Base-by-base conservation (phyloP, 2,113 vertebrate genomes). In the Salvelinus sp. region DNA sequence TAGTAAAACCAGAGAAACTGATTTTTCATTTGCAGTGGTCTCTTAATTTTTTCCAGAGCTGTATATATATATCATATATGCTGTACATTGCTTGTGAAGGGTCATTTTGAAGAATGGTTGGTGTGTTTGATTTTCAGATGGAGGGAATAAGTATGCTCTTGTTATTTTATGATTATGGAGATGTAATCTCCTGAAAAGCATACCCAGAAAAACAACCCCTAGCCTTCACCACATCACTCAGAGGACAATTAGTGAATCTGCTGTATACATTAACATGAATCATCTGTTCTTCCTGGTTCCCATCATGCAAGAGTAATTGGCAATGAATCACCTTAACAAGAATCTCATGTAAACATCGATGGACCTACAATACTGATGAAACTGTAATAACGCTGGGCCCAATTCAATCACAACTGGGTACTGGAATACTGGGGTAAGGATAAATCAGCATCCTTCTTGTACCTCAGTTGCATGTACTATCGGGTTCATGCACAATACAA, bases 181-280 rank as follows among this genome's bases (percentile, higher is more conserved):
- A 91, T 93, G 85, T 84, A 91, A 93, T 91, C 86, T 89, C 82
- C 83, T 83, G 71, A 87, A 92, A 90, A 91, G 91, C 88, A 79
- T 68, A 69, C 74, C 73, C 74, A 81, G 72, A 78, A 75, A 85
- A 88, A 87, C 82, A 83, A 82, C 69, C 76, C 75, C 70, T 84
- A 86, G 88, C 69, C 81, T 78, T 70, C 73, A 81, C 78, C 77
- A 82, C 81, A 82, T 87, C 83, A 85, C 68, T 85, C 77, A 86
- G 77, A 81, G 76, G 80, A 81, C 81, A 72, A 86, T 80, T 83
- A 82, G 81, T 83, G 83, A 76, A 64, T 73, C 82, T 74, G 76
- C 73, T 80, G 44, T 25, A 44, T 44, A 44, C 38, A 44, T 44
- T 44, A 13, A 33, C 20, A 63, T 63, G 28, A 76, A 75, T 85